These are phyloP conservation scores for Macropus fuliginosus DNA, from an alignment of 2,797 vertebrate genomes.

Conservation along the genomic window DNA sequence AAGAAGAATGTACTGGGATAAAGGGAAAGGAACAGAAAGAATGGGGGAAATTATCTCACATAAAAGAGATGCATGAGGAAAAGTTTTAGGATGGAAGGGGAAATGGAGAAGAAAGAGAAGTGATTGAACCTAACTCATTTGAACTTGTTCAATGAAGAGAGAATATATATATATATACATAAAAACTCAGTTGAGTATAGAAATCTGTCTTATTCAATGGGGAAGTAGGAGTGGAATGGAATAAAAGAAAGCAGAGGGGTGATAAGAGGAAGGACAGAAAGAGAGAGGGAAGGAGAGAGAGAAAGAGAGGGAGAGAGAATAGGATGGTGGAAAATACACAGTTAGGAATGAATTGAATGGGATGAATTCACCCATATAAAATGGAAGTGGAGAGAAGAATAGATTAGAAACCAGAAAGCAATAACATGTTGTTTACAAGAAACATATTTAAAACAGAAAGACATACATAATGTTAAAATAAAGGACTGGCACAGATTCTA, in stretches of 20 bases:
- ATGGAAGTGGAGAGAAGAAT: no score
- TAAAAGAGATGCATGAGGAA: neutral
- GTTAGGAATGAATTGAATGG: no score
- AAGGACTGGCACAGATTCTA: neutral
- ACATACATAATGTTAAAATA: no score
- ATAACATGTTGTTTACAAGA: no score
- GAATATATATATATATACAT: neutral
- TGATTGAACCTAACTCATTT: neutral
- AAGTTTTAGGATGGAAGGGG: neutral
- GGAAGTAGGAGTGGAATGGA: no score
- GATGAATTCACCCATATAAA: no score
- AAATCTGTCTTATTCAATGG: no score
- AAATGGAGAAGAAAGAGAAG: neutral
- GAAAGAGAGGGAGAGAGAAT: neutral
- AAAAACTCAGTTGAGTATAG: neutral
- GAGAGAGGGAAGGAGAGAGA: no score
- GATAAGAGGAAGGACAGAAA: no score
- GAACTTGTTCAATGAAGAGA: neutral
- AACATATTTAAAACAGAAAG: no score
- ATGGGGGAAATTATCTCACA: neutral
- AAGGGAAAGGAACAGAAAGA: neutral
- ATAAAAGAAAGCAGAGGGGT: no score
- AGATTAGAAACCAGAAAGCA: no score
- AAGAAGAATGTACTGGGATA: neutral
- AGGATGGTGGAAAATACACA: neutral